These are phyloP conservation scores for Mercenaria mercenaria DNA, from an alignment of 1,140 invertebrate species.

Conservation along the genomic window DNA sequence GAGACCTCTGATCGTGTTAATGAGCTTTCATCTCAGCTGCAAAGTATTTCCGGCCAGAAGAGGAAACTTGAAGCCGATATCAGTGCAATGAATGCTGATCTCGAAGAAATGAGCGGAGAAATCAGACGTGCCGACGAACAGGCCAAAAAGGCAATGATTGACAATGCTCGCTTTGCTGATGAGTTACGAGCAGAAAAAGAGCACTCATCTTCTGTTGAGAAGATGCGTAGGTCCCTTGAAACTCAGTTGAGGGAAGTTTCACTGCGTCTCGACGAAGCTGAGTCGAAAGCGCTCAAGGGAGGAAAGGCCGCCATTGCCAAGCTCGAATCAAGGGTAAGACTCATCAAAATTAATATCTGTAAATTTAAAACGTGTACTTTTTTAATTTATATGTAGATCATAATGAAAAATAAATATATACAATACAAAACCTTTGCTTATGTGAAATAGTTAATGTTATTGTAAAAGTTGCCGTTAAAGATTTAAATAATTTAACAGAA, in stretches of 20 bases:
- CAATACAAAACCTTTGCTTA: not conserved
- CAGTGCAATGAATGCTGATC: conserved; percentile 94
- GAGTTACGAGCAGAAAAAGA: conserved; percentile 99
- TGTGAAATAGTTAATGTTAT: no score
- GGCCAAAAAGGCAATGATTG: conserved; percentile 95
- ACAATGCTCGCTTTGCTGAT: conserved; percentile 98
- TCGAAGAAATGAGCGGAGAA: conserved; percentile 85
- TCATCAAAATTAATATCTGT: not conserved
- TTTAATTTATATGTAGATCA: no score
- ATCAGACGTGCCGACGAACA: conserved; percentile 83
- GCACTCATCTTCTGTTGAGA: conserved; percentile 98
- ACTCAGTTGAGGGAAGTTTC: conserved; percentile 99
- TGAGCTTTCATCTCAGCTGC: conserved; percentile 96
- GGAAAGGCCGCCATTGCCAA: conserved; percentile 93
- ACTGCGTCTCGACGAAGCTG: conserved; percentile 96
- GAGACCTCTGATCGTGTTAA: conserved; percentile 99
- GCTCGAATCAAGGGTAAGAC: conserved; percentile 87
- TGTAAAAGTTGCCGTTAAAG: no score
- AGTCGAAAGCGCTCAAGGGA: conserved; percentile 98
- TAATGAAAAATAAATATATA: not conserved
- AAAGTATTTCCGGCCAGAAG: conserved; percentile 97
- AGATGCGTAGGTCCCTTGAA: conserved; percentile 98
- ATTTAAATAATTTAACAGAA: no score
- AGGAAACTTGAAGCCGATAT: conserved; percentile 99
- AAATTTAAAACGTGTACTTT: no score